phyloP scores from a whole-genome alignment of 2,888 invertebrate species.

The Clunio marinus region DNA sequence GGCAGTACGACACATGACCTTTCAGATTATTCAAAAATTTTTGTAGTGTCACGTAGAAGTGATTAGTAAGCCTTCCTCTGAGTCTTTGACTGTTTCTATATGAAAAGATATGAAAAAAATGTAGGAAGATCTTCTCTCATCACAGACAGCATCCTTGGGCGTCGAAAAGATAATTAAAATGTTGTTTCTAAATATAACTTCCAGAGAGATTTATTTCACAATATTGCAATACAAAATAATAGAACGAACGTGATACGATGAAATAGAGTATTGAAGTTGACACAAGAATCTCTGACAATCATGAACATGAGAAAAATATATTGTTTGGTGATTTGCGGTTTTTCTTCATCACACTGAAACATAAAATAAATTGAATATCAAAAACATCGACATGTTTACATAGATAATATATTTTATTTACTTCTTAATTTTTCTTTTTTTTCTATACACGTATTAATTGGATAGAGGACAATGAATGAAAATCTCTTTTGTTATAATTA shows the following conservation, averaged over 20 bases:
- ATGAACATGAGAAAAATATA: too few relatives aligned
- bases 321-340: too few relatives aligned
- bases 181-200: neutral
- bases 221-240: neutral
- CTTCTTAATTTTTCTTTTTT: constrained; percentile 22
- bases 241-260: neutral
- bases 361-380: neutral
- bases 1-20: neutral
- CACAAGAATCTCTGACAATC: neutral
- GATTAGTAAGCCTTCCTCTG: too few relatives aligned
- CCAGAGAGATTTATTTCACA: neutral
- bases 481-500: constrained; percentile 2
- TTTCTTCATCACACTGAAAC: too few relatives aligned
- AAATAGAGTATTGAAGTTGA: neutral
- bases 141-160: too few relatives aligned
- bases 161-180: constrained; percentile 9
- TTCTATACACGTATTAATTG: constrained; percentile 36
- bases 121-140: too few relatives aligned
- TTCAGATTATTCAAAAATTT: neutral
- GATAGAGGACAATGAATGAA: constrained; percentile 33
- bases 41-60: too few relatives aligned
- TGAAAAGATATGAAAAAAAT: too few relatives aligned
- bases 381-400: neutral
- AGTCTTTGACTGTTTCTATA: too few relatives aligned
- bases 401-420: constrained; percentile 31